Conservation (phyloP, 1,140 invertebrate species). For the Aphelenchoides avenae region DNA sequence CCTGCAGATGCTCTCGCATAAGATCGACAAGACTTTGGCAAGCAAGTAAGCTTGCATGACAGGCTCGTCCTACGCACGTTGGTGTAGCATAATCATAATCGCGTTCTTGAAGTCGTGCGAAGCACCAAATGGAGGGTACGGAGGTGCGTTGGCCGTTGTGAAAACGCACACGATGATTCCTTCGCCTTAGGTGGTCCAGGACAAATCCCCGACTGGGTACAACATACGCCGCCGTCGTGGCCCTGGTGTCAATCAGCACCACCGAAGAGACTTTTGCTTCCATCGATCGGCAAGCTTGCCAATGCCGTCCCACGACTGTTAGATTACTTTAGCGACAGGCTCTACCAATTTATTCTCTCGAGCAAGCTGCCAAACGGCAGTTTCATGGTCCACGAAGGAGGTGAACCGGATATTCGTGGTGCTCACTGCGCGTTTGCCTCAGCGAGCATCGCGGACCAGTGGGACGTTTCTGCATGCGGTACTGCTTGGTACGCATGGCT, state of each 20-base stretch:
- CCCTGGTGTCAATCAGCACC: slow-evolving; percentile 81
- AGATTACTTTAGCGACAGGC: slow-evolving; percentile 10
- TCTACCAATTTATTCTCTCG: slow-evolving; percentile 69
- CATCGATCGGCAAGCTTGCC: slow-evolving; percentile 71
- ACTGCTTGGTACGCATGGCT: too few relatives aligned
- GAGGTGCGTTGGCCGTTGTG: slow-evolving; percentile 7
- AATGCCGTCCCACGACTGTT: neutral
- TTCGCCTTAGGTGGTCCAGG: slow-evolving; percentile 71
- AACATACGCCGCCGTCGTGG: slow-evolving; percentile 92
- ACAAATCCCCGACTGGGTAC: slow-evolving; percentile 83
- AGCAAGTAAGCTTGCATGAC: slow-evolving; percentile 17
- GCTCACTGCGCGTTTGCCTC: slow-evolving; percentile 88
- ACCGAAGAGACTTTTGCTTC: slow-evolving; percentile 76
- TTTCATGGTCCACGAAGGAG: slow-evolving; percentile 75
- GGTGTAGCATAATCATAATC: slow-evolving; percentile 40
- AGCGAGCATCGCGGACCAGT: slow-evolving; percentile 22
- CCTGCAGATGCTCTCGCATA: slow-evolving; percentile 20
- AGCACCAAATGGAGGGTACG: slow-evolving; percentile 34
- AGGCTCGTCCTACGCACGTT: neutral
- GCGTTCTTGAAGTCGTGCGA: slow-evolving; percentile 39
- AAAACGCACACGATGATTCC: too few relatives aligned
- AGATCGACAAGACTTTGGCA: slow-evolving; percentile 11
- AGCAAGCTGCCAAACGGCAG: slow-evolving; percentile 76
- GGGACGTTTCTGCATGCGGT: too few relatives aligned
- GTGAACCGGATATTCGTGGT: slow-evolving; percentile 73